Evolutionary conservation across 2,797 vertebrate genomes (phyloP).

Genomic region (Acanthurus tractus): DNA sequence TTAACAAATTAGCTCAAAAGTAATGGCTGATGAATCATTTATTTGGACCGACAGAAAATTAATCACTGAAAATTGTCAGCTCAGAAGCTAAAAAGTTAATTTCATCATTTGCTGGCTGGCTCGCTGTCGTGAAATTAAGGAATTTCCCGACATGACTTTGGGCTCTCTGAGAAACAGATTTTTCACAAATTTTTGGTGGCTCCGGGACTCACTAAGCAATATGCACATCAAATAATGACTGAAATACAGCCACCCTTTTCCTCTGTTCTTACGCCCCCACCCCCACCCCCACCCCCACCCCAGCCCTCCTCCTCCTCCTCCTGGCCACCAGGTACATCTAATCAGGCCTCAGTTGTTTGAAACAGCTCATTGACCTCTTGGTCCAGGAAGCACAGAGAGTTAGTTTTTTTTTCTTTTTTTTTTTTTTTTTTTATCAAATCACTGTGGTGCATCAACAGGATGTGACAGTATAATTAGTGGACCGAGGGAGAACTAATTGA

Average conservation of each 20-base stretch:
- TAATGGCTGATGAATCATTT: background rate
- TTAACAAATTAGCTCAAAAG: background rate
- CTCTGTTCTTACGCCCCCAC: background rate
- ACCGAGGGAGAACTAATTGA: conserved; percentile 65
- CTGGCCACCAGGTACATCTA: conserved; percentile 41
- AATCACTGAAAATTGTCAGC: background rate
- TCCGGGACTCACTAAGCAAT: background rate
- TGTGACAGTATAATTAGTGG: conserved; percentile 71
- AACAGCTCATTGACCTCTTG: conserved; percentile 66
- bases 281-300: background rate
- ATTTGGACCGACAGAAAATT: background rate
- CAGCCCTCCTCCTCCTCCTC: background rate
- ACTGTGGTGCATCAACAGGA: conserved; percentile 48
- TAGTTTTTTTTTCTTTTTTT: conserved; percentile 16
- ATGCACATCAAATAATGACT: background rate
- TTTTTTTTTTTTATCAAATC: conserved; percentile 44
- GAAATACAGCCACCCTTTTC: background rate
- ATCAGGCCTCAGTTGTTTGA: conserved; percentile 48
- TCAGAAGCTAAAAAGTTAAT: too few species aligned
- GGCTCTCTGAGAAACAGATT: background rate
- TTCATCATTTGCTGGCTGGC: too few species aligned
- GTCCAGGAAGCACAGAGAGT: conserved; percentile 45
- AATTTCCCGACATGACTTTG: background rate
- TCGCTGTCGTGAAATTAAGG: background rate
- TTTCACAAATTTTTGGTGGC: background rate